Conservation (phyloP, 2,113 vertebrate genomes). For the Cyrtonyx montezumae region DNA sequence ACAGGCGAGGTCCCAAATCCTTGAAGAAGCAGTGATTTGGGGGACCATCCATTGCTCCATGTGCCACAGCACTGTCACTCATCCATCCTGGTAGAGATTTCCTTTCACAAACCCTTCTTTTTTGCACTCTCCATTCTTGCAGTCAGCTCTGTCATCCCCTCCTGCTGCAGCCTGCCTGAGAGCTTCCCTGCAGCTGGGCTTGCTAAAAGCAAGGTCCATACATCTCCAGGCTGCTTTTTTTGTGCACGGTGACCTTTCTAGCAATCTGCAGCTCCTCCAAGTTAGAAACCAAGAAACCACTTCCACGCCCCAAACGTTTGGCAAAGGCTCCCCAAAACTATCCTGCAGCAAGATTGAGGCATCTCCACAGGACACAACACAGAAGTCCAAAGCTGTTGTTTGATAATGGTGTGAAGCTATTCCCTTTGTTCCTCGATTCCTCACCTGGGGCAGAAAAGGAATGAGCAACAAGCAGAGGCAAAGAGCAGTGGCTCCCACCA, state of each 20-base stretch:
- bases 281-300: neutral
- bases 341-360: neutral
- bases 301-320: fast-evolving
- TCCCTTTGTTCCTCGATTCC: fast-evolving
- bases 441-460: neutral
- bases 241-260: neutral
- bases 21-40: neutral
- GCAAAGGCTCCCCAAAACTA: neutral
- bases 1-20: neutral
- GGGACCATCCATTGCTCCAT: neutral
- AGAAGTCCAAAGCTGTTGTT: neutral
- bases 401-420: neutral
- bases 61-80: neutral
- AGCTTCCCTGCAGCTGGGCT: neutral
- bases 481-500: neutral
- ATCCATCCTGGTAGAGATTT: no score
- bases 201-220: fast-evolving
- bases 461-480: neutral
- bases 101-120: neutral
- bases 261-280: neutral
- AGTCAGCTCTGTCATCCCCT: neutral
- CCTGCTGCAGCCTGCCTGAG: neutral
- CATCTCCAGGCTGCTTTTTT: neutral
- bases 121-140: neutral
- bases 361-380: fast-evolving